Conservation (phyloP, 2,113 vertebrate species). For the Actenoides lindsayi region DNA sequence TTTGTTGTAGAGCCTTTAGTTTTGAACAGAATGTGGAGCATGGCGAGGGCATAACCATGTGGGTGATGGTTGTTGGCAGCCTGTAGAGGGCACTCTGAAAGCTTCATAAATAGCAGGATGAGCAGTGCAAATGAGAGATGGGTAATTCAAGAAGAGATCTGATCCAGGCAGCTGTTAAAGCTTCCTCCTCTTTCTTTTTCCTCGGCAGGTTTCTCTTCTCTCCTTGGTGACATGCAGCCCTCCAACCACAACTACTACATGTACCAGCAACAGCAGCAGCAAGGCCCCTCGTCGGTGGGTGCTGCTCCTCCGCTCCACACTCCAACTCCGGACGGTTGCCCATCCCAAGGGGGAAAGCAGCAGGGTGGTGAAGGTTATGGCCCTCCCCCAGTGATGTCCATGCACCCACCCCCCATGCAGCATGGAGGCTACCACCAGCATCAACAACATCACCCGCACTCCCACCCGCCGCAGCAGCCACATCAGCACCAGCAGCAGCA, state of each 20-base stretch:
- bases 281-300: constrained; percentile 69
- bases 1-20: neutral
- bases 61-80: neutral
- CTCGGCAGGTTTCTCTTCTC: constrained; percentile 77
- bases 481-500: constrained; percentile 66
- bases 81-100: constrained; percentile 27
- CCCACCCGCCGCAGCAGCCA: constrained; percentile 75
- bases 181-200: neutral
- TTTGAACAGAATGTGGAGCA: neutral
- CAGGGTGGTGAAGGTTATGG: constrained; percentile 75
- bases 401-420: constrained; percentile 77
- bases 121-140: neutral
- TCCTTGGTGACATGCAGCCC: constrained; percentile 80
- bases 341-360: constrained; percentile 73
- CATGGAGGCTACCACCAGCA: constrained; percentile 79
- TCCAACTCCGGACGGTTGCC: constrained; percentile 83
- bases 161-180: neutral
- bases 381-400: constrained; percentile 75
- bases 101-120: neutral
- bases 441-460: constrained; percentile 74
- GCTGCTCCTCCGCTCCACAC: constrained; percentile 86
- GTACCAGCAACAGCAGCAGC: constrained; percentile 79
- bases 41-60: neutral
- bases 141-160: neutral
- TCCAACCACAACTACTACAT: constrained; percentile 84